These are phyloP conservation scores for Podiceps cristatus DNA, from an alignment of 2,113 vertebrate genomes.

Conservation along the genomic window DNA sequence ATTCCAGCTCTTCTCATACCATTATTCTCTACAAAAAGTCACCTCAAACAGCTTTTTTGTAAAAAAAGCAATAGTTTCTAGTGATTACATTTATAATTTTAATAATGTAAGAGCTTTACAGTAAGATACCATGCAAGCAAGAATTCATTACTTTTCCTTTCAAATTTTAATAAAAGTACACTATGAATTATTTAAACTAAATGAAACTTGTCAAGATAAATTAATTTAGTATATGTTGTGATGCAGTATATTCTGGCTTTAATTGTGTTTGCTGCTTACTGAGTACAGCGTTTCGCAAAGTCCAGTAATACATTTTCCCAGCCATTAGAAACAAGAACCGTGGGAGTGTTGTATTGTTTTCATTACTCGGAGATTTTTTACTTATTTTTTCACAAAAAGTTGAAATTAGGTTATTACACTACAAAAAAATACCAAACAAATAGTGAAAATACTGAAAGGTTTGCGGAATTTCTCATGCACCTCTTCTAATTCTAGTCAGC, in stretches of 20 bases:
- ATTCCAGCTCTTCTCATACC: background rate
- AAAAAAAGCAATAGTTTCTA: background rate
- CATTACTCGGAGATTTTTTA: background rate
- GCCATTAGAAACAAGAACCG: background rate
- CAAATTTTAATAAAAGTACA: constrained; percentile 54
- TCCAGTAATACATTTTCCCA: constrained; percentile 7
- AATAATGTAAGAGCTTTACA: constrained; percentile 58
- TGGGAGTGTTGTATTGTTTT: background rate
- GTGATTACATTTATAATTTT: constrained; percentile 68
- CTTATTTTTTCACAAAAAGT: background rate
- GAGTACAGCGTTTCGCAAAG: background rate
- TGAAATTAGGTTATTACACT: background rate
- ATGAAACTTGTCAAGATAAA: constrained; percentile 48
- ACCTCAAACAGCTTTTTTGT: background rate
- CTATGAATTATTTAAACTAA: constrained; percentile 65
- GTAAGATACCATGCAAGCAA: constrained; percentile 11
- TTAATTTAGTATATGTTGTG: constrained; percentile 39
- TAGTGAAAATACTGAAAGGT: background rate
- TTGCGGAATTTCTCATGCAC: background rate
- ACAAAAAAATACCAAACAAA: background rate
- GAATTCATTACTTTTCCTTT: constrained; percentile 48
- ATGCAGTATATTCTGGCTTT: constrained; percentile 31
- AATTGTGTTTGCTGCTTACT: constrained; percentile 37
- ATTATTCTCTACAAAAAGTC: background rate
- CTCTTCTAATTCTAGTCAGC: background rate